Conservation (phyloP, 2,888 invertebrate genomes). For the Phyllotreta striolata region DNA sequence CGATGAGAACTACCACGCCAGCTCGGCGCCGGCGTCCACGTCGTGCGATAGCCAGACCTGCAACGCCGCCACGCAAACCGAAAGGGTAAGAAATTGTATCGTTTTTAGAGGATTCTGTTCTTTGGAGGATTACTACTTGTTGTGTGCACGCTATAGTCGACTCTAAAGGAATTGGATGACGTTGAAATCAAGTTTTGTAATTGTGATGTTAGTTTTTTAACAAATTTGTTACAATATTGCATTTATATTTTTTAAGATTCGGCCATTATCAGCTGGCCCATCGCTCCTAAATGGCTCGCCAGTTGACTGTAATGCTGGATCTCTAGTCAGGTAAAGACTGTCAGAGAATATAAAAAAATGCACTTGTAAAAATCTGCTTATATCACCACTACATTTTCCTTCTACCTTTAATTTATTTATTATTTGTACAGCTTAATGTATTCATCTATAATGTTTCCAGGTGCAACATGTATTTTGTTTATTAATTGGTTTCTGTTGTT, state of each 20-base stretch:
- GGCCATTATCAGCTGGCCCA: constrained; percentile 68
- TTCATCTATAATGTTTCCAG: too few species aligned
- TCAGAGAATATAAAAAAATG: background rate
- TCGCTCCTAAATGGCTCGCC: constrained; percentile 65
- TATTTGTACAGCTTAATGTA: too few species aligned
- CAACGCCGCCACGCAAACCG: constrained; percentile 87
- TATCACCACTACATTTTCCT: background rate
- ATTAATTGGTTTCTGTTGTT: too few species aligned
- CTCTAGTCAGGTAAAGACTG: constrained; percentile 66
- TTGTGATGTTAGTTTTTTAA: constrained; percentile 2
- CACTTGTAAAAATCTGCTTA: too few species aligned
- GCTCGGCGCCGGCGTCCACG: constrained; percentile 59
- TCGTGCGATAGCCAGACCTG: constrained; percentile 65
- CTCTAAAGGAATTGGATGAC: too few species aligned
- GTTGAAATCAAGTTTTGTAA: too few species aligned
- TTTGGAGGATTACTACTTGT: background rate
- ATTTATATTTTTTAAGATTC: constrained; percentile 58
- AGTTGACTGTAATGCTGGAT: constrained; percentile 63
- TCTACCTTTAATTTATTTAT: background rate
- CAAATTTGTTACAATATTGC: background rate
- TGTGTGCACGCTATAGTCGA: too few species aligned
- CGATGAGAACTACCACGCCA: constrained; percentile 60
- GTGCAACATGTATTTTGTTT: too few species aligned
- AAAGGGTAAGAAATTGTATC: constrained; percentile 72
- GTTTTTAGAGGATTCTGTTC: too few species aligned